These are phyloP conservation scores for Centropus bengalensis DNA, from an alignment of 2,113 vertebrate species.

Conservation along the genomic window DNA sequence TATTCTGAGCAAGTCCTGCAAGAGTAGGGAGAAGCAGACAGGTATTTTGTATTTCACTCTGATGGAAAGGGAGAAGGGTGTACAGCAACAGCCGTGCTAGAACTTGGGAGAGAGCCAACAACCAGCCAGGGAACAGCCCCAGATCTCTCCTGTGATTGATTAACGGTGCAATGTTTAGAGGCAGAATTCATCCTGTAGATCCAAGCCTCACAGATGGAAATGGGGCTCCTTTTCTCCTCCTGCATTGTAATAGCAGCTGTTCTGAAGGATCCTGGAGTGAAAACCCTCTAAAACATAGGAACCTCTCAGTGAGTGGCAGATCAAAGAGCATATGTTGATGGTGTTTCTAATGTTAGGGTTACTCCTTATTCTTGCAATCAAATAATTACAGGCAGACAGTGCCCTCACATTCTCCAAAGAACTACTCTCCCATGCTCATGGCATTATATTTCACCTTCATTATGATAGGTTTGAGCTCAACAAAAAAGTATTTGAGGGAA, in stretches of 20 bases:
- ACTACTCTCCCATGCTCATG: neutral
- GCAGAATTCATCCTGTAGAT: neutral
- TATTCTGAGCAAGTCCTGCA: neutral
- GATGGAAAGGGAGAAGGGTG: neutral
- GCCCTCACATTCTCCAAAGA: neutral
- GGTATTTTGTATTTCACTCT: neutral
- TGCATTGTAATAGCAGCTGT: neutral
- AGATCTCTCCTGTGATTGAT: neutral
- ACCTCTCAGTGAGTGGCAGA: neutral
- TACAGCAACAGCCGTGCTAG: neutral
- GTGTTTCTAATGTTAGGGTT: neutral
- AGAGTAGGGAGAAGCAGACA: neutral
- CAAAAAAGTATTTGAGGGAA: neutral
- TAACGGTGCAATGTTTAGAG: neutral
- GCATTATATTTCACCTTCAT: conserved; percentile 4
- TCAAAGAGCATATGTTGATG: neutral
- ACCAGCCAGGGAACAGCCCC: neutral
- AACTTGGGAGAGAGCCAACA: neutral
- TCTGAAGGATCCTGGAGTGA: neutral
- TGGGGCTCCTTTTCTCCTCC: neutral
- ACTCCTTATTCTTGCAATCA: neutral
- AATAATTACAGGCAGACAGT: neutral
- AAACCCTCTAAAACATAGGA: neutral
- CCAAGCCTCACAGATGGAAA: neutral
- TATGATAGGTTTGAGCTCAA: neutral